A percentile compares a stretch with the other conserved stretches of the same genome.
These are phyloP conservation scores for Drosophila eugracilis DNA, from an alignment of 1,140 invertebrate genomes.

Conservation along the genomic window DNA sequence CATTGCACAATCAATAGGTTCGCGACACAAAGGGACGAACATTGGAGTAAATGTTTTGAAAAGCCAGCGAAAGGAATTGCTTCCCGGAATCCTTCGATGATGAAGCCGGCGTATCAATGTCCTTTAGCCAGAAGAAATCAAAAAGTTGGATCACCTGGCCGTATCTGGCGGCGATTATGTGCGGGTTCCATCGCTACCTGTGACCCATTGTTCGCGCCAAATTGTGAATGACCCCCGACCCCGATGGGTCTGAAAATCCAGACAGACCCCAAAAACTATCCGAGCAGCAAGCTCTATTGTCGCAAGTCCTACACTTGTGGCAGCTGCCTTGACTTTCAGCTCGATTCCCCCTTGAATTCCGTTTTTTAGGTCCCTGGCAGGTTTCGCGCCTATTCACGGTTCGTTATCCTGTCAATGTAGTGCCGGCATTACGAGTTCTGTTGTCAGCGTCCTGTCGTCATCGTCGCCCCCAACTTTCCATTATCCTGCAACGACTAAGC, in stretches of 20 bases:
- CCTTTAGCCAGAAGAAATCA: slow-evolving; percentile 82
- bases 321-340: slow-evolving; percentile 67
- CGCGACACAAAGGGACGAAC: slow-evolving; percentile 42
- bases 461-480: slow-evolving; percentile 1
- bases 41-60: slow-evolving; percentile 85
- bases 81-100: slow-evolving; percentile 71
- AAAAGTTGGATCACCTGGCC: slow-evolving; percentile 84
- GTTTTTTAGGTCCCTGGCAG: slow-evolving; percentile 25
- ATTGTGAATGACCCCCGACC: slow-evolving; percentile 62
- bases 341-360: slow-evolving; percentile 13
- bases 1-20: slow-evolving; percentile 76
- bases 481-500: slow-evolving; percentile 45
- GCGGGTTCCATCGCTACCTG: slow-evolving; percentile 73
- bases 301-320: slow-evolving; percentile 57
- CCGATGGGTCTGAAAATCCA: background rate
- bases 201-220: slow-evolving; percentile 60
- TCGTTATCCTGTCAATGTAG: slow-evolving; percentile 81
- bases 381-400: slow-evolving; percentile 83
- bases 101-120: slow-evolving; percentile 72
- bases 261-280: slow-evolving; percentile 42
- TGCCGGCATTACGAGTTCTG: slow-evolving; percentile 52
- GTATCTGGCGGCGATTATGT: slow-evolving; percentile 69
- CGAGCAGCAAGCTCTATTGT: slow-evolving; percentile 32
- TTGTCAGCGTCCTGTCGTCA: slow-evolving; percentile 65
- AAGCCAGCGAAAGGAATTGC: slow-evolving; percentile 85